Base-by-base conservation (phyloP, 1,140 invertebrate genomes). In the Drosophila funebris region DNA sequence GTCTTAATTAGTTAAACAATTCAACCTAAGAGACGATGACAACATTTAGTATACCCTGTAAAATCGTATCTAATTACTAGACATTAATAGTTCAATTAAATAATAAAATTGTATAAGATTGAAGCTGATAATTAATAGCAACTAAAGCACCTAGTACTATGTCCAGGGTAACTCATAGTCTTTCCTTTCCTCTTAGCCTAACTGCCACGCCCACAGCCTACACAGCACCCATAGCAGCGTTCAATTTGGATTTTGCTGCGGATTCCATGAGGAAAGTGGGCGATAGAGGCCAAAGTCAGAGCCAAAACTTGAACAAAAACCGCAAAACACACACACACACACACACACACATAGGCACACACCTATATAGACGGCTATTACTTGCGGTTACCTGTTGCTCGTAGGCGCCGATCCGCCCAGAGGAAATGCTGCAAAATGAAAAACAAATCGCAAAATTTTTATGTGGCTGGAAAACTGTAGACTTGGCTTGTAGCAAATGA, bases 351-450 rank as follows among this genome's bases (percentile, higher is more conserved):
- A 56, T 1, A 46, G 0, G 20, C 13, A 29, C n/a, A n/a, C 9
- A 52, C 6, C 11, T 7, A 58, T 16, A n/a, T 37, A 7, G 22
- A 67, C 52, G 68, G 41, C 52, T 50, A 39, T 71, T 66, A 48
- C 43, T 66, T 66, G 61, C 61, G 68, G 68, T 71, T 71, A 57
- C 61, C 68, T 43, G 68, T 71, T 57, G 50, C 29, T 29, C 11
- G 63, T 66, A 46, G 68, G 61, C 54, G 56, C 58, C 29, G 24
- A 58, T 58, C 22, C 48, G 27, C 36, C 58, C 7, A 46, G 50
- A 13, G 61, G 41, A 50, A 50, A 39, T 33, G 46, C n/a, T n/a
- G n/a, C 66, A 7, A 33, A 36, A 36, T 29, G 46, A 20, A 31
- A 68, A 58, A 48, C 56, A 33, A 63, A 37, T 62, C 39, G 27